A percentile compares a stretch with the other conserved stretches of the same genome.
These are phyloP conservation scores for Aphaenogaster floridana DNA, from an alignment of 1,140 invertebrate species.

Conservation along the genomic window DNA sequence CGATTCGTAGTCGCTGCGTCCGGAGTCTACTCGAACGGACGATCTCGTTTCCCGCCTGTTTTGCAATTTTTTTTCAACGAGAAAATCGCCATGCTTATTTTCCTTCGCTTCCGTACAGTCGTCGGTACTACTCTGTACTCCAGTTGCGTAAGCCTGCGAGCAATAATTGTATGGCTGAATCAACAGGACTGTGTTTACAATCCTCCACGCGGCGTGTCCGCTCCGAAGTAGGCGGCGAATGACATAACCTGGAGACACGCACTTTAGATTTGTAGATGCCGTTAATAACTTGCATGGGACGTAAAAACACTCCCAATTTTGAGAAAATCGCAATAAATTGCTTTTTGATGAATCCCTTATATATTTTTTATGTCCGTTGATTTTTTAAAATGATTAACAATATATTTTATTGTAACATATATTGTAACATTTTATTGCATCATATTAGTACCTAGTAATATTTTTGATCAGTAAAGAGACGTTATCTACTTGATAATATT, in stretches of 20 bases:
- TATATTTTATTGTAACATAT: not conserved
- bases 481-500: not conserved
- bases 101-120: not conserved
- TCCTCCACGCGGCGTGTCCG: not conserved
- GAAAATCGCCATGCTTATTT: not conserved
- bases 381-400: not conserved
- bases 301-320: not conserved
- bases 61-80: not conserved
- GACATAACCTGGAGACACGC: constrained; percentile 48
- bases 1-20: too few relatives aligned
- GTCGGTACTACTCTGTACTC: too few relatives aligned
- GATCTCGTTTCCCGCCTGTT: constrained; percentile 25
- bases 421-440: not conserved
- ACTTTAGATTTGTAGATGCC: not conserved
- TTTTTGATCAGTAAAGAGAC: not conserved
- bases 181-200: constrained; percentile 21
- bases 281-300: too few relatives aligned
- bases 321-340: not conserved
- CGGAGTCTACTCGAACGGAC: not conserved
- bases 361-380: not conserved
- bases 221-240: constrained; percentile 25
- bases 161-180: not conserved
- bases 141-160: not conserved
- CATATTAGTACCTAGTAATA: not conserved
- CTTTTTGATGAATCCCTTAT: not conserved